Evolutionary conservation across 2,888 invertebrate species (phyloP).

Genomic region (Rhopalosiphum nymphaeae): DNA sequence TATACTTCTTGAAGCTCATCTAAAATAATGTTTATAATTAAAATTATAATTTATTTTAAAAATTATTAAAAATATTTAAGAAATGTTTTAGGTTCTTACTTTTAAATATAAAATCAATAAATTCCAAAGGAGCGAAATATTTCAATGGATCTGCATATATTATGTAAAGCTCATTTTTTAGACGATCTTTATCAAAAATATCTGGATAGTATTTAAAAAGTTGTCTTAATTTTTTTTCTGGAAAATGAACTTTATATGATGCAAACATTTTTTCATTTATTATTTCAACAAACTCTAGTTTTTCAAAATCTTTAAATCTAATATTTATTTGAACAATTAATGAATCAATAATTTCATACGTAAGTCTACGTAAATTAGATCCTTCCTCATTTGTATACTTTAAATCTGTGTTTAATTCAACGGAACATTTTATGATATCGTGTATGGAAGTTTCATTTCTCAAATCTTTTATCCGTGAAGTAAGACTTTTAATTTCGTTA

Average conservation of each 20-base stretch:
- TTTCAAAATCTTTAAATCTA: slow-evolving; percentile 36
- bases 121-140: slow-evolving; percentile 5
- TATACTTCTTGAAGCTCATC: background rate
- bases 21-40: background rate
- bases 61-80: no score
- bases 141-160: background rate
- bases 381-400: background rate
- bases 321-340: slow-evolving; percentile 27
- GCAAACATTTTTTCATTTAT: slow-evolving; percentile 29
- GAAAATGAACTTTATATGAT: slow-evolving; percentile 3
- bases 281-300: slow-evolving; percentile 23
- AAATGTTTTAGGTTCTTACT: no score
- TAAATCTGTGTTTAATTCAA: slow-evolving; percentile 36
- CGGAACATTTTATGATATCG: slow-evolving; percentile 21
- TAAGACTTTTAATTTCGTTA: slow-evolving; percentile 22
- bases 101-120: slow-evolving; percentile 4
- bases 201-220: slow-evolving; percentile 19
- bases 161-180: slow-evolving; percentile 10
- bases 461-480: background rate
- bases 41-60: no score
- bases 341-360: slow-evolving; percentile 27
- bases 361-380: background rate
- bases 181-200: slow-evolving; percentile 22
- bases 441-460: slow-evolving; percentile 20
- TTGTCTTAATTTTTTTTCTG: background rate